Percentiles rank a stretch among this genome's conserved stretches.
Conservation (phyloP, 2,113 vertebrate species). For the Herpetotheres cachinnans region DNA sequence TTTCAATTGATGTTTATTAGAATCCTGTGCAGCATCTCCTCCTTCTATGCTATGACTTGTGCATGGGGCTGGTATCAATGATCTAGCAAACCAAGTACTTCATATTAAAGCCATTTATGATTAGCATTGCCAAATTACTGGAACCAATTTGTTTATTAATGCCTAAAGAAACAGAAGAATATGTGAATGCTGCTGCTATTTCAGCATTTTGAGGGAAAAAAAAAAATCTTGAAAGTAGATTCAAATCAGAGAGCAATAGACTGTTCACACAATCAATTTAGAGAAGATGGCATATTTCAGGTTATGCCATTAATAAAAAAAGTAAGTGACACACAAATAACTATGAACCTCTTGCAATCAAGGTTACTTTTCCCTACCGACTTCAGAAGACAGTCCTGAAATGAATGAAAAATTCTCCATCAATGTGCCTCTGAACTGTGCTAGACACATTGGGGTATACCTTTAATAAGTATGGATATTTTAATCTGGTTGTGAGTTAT, state of each 20-base stretch:
- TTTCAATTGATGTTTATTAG: background rate
- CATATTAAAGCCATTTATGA: background rate
- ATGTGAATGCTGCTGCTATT: background rate
- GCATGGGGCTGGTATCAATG: too few species aligned
- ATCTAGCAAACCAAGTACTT: background rate
- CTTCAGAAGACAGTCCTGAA: background rate
- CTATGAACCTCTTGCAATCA: background rate
- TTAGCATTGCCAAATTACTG: background rate
- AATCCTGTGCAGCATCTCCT: background rate
- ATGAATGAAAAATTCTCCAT: background rate
- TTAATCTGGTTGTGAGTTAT: background rate
- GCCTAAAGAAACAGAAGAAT: background rate
- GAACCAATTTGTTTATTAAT: background rate
- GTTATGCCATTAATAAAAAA: background rate
- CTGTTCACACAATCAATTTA: background rate
- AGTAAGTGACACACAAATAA: fast-evolving
- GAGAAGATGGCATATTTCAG: background rate
- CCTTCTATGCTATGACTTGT: background rate
- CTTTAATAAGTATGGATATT: background rate
- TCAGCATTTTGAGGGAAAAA: background rate
- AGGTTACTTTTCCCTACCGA: background rate
- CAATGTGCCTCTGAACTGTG: background rate
- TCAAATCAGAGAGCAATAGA: background rate
- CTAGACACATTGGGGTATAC: background rate
- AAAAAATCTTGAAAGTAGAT: background rate